A percentile compares a stretch with the other conserved stretches of the same genome.
phyloP scores from a whole-genome alignment of 2,797 vertebrate species.

The Sebastes vulpes region DNA sequence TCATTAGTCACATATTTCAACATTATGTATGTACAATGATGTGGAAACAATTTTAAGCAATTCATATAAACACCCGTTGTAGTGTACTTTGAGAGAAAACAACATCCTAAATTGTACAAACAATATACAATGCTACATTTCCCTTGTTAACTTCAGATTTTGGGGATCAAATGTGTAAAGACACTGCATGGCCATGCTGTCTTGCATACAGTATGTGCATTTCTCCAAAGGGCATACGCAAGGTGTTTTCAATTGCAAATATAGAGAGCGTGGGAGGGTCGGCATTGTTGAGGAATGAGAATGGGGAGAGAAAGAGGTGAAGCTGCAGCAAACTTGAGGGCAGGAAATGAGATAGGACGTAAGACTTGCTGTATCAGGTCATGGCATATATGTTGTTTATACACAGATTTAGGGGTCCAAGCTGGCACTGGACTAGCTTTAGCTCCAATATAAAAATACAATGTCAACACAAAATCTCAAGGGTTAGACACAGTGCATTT shows the following conservation, averaged over 20 bases:
- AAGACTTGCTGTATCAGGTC: too few species aligned
- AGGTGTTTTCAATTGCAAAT: constrained; percentile 40
- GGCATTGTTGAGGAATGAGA: constrained; percentile 11
- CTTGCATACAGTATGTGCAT: background rate
- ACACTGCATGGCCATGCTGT: background rate
- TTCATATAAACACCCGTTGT: background rate
- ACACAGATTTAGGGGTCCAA: background rate
- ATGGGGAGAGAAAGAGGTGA: background rate
- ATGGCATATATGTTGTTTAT: background rate
- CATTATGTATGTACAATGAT: background rate
- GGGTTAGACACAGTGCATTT: background rate
- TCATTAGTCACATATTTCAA: background rate
- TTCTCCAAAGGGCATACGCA: background rate
- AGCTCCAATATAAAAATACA: background rate
- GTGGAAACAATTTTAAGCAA: background rate
- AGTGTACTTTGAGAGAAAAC: background rate
- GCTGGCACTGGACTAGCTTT: background rate
- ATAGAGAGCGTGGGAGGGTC: constrained; percentile 3
- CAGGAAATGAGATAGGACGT: background rate
- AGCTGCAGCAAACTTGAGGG: background rate
- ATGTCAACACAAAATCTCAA: background rate
- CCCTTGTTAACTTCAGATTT: background rate
- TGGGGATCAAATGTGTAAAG: background rate
- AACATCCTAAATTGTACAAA: background rate
- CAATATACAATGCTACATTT: background rate